phyloP scores from a whole-genome alignment of 2,888 invertebrate genomes.

The Watsonalla binaria region DNA sequence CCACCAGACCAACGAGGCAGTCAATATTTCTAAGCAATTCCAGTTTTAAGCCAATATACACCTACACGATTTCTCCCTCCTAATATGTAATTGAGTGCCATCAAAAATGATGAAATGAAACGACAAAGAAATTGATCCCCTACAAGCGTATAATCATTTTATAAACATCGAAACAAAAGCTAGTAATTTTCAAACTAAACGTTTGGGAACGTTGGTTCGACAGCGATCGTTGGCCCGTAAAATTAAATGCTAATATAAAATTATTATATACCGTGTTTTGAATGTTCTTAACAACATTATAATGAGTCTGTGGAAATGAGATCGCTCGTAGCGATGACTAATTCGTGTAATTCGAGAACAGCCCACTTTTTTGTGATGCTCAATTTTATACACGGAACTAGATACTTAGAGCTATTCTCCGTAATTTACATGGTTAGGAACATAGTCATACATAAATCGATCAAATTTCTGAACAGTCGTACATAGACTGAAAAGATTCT shows the following conservation, averaged over 20 bases:
- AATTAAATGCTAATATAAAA: conserved; percentile 77
- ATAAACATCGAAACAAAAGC: conserved; percentile 32
- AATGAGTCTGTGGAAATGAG: conserved; percentile 61
- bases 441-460: conserved; percentile 16
- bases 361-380: conserved; percentile 33
- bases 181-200: conserved; percentile 39
- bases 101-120: not conserved
- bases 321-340: conserved; percentile 67
- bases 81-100: not conserved
- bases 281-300: conserved; percentile 70
- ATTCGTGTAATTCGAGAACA: conserved; percentile 51
- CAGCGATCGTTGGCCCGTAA: conserved; percentile 60
- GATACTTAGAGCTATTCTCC: conserved; percentile 6
- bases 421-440: conserved; percentile 22
- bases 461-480: not conserved
- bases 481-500: not conserved
- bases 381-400: conserved; percentile 42
- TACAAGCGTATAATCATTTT: conserved; percentile 13
- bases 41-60: not conserved
- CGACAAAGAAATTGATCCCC: conserved; percentile 1
- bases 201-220: conserved; percentile 53
- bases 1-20: no score
- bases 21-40: no score
- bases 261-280: conserved; percentile 61
- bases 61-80: not conserved